These are phyloP conservation scores for Zele albiditarsus DNA, from an alignment of 2,888 invertebrate genomes.

Conservation along the genomic window DNA sequence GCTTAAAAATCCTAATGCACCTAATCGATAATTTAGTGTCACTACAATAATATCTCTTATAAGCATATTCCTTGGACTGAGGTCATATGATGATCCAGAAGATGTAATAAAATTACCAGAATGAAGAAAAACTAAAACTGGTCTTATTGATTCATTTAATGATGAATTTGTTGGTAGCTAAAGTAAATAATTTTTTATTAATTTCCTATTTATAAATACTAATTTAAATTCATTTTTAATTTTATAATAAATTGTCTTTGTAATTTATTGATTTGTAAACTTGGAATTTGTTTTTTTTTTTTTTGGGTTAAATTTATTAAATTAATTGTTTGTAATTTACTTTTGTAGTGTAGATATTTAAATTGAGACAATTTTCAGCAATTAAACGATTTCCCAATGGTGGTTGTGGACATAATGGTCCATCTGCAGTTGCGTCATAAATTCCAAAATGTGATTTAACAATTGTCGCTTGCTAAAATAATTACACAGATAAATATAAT, in stretches of 20 bases:
- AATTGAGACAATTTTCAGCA: slow-evolving; percentile 78
- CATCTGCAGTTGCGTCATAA: slow-evolving; percentile 76
- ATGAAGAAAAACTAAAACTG: slow-evolving; percentile 82
- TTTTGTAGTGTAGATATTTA: slow-evolving; percentile 77
- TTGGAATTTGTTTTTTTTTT: no score
- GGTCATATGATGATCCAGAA: slow-evolving; percentile 76
- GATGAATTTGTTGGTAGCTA: slow-evolving; percentile 35
- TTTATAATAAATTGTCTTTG: no score
- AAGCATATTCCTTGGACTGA: slow-evolving; percentile 63
- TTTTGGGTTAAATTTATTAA: background rate
- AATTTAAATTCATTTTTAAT: no score
- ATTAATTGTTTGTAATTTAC: slow-evolving; percentile 54
- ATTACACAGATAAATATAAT: background rate
- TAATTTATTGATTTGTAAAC: no score
- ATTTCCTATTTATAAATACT: no score
- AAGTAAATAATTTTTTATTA: slow-evolving; percentile 17
- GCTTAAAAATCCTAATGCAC: slow-evolving; percentile 75
- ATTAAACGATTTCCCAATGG: slow-evolving; percentile 54
- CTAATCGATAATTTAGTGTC: slow-evolving; percentile 65
- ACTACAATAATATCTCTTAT: slow-evolving; percentile 66
- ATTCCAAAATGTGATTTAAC: slow-evolving; percentile 73
- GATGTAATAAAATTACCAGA: slow-evolving; percentile 79
- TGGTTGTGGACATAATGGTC: slow-evolving; percentile 76
- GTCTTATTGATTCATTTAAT: slow-evolving; percentile 60
- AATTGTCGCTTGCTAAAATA: slow-evolving; percentile 73